Evolutionary conservation across 1,140 invertebrate species (phyloP).

Genomic region (Pogonognathellus flavescens): DNA sequence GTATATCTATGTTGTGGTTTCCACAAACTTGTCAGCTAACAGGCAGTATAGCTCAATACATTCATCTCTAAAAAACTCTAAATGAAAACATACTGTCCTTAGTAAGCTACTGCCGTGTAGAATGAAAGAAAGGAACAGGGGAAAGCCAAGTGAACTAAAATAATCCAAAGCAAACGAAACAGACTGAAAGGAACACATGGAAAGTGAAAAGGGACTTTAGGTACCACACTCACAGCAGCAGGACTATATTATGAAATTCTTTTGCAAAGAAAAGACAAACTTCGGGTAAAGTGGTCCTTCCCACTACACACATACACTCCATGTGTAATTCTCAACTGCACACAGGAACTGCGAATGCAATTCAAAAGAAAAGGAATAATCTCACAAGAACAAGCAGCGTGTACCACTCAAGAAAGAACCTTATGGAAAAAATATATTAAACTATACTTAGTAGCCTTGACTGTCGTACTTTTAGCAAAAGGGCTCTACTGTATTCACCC

Average conservation of each 20-base stretch:
- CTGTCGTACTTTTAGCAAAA: no score
- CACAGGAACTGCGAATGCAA: no score
- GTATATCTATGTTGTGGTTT: slow-evolving; percentile 33
- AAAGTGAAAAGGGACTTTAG: background rate
- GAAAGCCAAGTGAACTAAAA: slow-evolving; percentile 16
- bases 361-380: no score
- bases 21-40: background rate
- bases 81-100: background rate
- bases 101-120: background rate
- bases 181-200: background rate
- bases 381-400: no score
- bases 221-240: background rate
- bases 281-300: no score
- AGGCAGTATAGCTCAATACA: background rate
- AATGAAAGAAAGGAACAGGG: background rate
- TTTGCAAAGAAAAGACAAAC: background rate
- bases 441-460: background rate
- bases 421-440: background rate
- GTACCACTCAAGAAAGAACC: no score
- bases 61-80: slow-evolving; percentile 16
- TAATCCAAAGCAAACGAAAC: background rate
- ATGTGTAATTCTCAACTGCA: no score
- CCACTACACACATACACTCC: no score
- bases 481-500: no score
- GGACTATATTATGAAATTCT: background rate